Base-by-base conservation (phyloP, 2,797 vertebrate species). In the Chiloscyllium punctatum region DNA sequence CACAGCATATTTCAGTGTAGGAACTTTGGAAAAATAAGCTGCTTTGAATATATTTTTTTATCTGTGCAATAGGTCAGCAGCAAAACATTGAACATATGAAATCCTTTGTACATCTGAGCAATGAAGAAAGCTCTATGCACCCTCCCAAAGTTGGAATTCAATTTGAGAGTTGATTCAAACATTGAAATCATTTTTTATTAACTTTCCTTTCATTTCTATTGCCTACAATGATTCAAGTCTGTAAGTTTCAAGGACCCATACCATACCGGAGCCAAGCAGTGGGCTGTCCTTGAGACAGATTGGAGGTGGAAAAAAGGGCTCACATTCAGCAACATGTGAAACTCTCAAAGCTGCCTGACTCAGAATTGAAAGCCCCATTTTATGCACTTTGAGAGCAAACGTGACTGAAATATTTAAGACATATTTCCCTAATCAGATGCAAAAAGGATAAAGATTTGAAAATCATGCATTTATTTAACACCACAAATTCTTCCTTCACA, bases 41-140 rank as follows among this genome's bases (percentile, higher is more conserved):
- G 30, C 42, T 94, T 74, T 33, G 91, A 72, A 74, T 74, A 72
- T 94, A 51, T 74, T 37, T 68, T 92, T 74, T 69, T 11, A 57
- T 69, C 48, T 94, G 90, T 92, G 11, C 8, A 21, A 33, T 33
- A 68, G 62, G 33, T 37, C 62, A 92, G 33, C 18, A 68, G 62
- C n/a, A 92, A 92, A 92, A 37, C n/a, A 92, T 69, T 92, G 33
- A 37, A 92, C n/a, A 69, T 92, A 92, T 62, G 90, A 92, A 92
- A 91, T 16, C 15, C 33, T 37, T 69, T 92, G 88, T 66, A n/a
- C 62, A 68, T 92, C 5, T 42, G 7, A 92, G 57, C 16, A 42
- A 68, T 8, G 68, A 57, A 66, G 90, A 42, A 42, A 92, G n/a
- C 62, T 66, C 30, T 57, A 91, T 62, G 30, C 57, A 66, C 57